Percentiles rank a stretch among this genome's conserved stretches.
Evolutionary conservation across 2,797 vertebrate genomes (phyloP).

Genomic region (Manis pentadactyla): DNA sequence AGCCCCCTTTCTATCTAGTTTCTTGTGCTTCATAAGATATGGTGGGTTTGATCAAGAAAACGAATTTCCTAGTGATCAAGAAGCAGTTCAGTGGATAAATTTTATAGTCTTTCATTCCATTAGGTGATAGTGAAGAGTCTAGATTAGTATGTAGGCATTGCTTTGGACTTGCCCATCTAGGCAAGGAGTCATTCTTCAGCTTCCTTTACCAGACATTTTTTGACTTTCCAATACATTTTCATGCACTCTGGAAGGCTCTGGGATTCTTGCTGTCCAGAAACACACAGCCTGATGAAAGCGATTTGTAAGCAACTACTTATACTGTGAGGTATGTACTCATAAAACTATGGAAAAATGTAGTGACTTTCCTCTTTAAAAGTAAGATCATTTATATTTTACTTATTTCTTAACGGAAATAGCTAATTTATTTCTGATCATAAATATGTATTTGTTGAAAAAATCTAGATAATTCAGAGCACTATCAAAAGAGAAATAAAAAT

Average conservation of each 20-base stretch:
- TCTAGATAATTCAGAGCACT: too few relatives aligned
- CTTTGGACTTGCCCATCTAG: background rate
- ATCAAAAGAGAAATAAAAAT: too few relatives aligned
- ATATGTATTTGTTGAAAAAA: too few relatives aligned
- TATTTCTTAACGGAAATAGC: too few relatives aligned
- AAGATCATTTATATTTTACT: too few relatives aligned
- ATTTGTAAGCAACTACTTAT: background rate
- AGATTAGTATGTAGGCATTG: background rate
- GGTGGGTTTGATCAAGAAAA: background rate
- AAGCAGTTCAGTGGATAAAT: background rate
- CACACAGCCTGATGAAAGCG: background rate
- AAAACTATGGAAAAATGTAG: background rate
- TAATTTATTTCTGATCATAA: too few relatives aligned
- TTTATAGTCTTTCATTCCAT: background rate
- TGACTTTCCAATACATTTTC: background rate
- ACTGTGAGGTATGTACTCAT: background rate
- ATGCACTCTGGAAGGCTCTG: background rate
- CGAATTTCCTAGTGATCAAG: background rate
- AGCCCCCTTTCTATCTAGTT: background rate
- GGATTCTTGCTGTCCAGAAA: background rate
- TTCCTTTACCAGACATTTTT: background rate
- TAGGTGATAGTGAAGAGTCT: background rate
- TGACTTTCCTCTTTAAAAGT: background rate
- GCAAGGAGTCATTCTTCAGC: background rate
- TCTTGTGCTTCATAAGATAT: background rate